Base-by-base conservation (phyloP, 2,797 vertebrate species). In the Sphaeramia orbicularis region DNA sequence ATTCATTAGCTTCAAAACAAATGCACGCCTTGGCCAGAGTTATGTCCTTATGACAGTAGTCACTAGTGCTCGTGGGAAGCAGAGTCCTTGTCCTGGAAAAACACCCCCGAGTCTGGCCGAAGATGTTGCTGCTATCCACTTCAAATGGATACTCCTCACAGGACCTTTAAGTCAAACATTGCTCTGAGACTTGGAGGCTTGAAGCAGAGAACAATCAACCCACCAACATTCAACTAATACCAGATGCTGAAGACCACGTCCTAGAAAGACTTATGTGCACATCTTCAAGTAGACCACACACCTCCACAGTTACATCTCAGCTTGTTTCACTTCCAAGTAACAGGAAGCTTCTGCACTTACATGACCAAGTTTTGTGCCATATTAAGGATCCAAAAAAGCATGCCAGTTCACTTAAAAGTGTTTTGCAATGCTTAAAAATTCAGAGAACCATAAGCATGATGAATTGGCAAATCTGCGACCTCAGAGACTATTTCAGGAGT, bases 201-300 rank as follows among this genome's bases (percentile, higher is more conserved):
- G 71, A 36, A 15, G 35, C 27, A 68, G 72, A 81, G 53, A 63
- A 59, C 78, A 83, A 65, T 86, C 70, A 80, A 80, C 83, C 76
- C 78, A 74, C 84, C 66, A 80, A 71, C 57, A 54, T 75, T 84
- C 86, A 92, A 91, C 77, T 48, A 51, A 80, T 69, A 84, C 74
- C 80, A 90, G 89, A 92, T 87, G 86, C 69, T 53, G 42, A 49
- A 82, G 64, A 76, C 59, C 72, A 43, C 42, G 81, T 72, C 76
- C 71, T 52, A 75, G 76, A 84, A 74, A 73, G 66, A 40, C 61
- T 65, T 44, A 50, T 47, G 44, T 67, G 81, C 54, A 85, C 55
- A 83, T 87, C 68, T 74, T 86, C 42, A 49, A 18, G 1, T 6
- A 78, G 91, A 88, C 90, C 88, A 86, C 79, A 90, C 86, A 85